These are phyloP conservation scores for Heteropelma amictum DNA, from an alignment of 2,888 invertebrate species.

Conservation along the genomic window DNA sequence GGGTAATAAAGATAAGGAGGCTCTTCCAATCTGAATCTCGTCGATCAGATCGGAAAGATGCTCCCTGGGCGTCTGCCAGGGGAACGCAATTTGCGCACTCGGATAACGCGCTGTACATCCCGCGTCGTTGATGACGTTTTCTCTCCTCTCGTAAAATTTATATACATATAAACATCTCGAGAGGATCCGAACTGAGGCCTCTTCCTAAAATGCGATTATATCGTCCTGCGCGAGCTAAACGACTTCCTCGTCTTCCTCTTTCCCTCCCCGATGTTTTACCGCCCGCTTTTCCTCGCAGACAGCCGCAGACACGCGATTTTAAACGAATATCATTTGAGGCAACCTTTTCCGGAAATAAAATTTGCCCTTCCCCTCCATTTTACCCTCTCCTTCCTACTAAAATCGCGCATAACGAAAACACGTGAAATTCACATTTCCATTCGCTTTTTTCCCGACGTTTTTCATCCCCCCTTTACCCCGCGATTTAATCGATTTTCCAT, in stretches of 20 bases:
- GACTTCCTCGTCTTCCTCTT: background rate
- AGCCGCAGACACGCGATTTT: background rate
- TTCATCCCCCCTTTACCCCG: too few relatives aligned
- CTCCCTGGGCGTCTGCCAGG: slow-evolving; percentile 54
- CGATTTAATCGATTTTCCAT: too few relatives aligned
- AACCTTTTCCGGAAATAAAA: slow-evolving; percentile 28
- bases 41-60: slow-evolving; percentile 54
- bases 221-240: slow-evolving; percentile 36
- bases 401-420: too few relatives aligned
- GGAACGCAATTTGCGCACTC: slow-evolving; percentile 64
- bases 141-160: slow-evolving; percentile 14
- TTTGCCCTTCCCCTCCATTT: slow-evolving; percentile 5
- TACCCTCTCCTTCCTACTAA: too few relatives aligned
- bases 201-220: slow-evolving; percentile 61
- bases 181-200: slow-evolving; percentile 24
- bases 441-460: too few relatives aligned
- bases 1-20: slow-evolving; percentile 56
- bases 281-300: background rate
- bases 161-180: background rate
- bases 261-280: background rate
- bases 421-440: too few relatives aligned
- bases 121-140: slow-evolving; percentile 32
- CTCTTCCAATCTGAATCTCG: slow-evolving; percentile 58
- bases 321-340: slow-evolving; percentile 28
- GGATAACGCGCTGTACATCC: slow-evolving; percentile 49